Evolutionary conservation across 2,888 invertebrate species (phyloP), one percentile per base, ranked within the genome.

Genomic region (Leucophora obtusa): DNA sequence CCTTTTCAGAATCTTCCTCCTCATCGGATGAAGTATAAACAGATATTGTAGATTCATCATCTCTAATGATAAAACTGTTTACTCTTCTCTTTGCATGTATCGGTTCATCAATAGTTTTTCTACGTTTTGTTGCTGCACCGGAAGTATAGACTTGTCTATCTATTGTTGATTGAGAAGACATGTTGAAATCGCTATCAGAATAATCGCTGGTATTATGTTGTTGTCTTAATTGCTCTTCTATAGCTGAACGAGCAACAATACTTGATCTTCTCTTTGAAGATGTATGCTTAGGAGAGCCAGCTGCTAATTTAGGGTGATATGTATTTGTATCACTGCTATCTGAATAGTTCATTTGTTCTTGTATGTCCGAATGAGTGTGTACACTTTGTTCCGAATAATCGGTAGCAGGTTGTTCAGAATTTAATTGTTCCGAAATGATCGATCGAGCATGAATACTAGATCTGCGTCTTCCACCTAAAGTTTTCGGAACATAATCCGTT

Each of bases 361-460:
- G 10, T 47, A 83, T 81, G 9, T 75, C 76, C 10, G 38, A 15
- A 5, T 73, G 72, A 8, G 0, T 65, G 10, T 7, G 11, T n/a
- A n/a, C 43, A 59, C 43, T 43, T 6, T 18, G 18, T n/a, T 70
- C 63, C 8, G 47, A 51, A 18, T 17, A 18, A 17, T 35, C 54
- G 11, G 11, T 38, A 1, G 38, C 2, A 9, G 10, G 10, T 21
- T 38, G 18, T 15, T 58, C n/a, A 8, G 15, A 6, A 66, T 28
- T 74, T 62, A 82, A 60, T 65, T 80, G 80, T 11, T 72, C 60
- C 0, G 73, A 14, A 50, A 84, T 83, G 7, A 82, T 77, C 9
- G 65, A 54, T 6, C 79, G 82, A 11, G 83, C 83, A 28, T 69
- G 68, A 1, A 83, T 59, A 63, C 83, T 83, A 0, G 77, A 82